phyloP scores from a whole-genome alignment of 2,797 vertebrate genomes.

The Myotis findleyi region DNA sequence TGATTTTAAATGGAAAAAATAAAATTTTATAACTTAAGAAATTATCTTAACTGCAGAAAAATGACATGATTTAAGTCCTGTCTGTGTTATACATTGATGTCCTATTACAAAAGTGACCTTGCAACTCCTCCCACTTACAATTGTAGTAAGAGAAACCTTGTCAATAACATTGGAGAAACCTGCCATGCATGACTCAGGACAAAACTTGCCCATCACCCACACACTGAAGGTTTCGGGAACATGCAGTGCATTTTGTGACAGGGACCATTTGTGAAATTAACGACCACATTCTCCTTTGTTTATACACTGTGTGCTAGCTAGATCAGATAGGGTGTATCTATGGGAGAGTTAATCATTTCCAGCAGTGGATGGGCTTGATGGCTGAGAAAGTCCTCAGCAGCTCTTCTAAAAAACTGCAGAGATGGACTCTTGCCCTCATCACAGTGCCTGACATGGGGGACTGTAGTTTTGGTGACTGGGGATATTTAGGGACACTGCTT shows the following conservation, averaged over 20 bases:
- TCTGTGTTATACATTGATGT: neutral
- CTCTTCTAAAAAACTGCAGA: neutral
- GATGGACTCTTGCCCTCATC: neutral
- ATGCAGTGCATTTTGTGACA: neutral
- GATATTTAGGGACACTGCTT: neutral
- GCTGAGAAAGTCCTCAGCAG: neutral
- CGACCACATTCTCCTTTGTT: neutral
- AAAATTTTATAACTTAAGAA: conserved; percentile 5
- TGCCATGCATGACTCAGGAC: too few species aligned
- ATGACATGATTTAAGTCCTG: neutral
- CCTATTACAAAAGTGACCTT: neutral
- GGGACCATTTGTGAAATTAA: neutral
- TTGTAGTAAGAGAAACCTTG: neutral
- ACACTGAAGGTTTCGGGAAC: neutral
- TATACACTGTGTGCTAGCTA: neutral
- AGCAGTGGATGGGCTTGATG: neutral
- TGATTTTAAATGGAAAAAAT: neutral
- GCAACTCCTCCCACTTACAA: neutral
- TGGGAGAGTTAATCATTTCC: neutral
- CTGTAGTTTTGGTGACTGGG: neutral
- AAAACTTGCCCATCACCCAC: neutral
- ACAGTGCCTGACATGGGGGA: neutral
- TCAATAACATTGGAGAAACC: neutral
- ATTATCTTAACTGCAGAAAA: conserved; percentile 25
- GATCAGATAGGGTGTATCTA: neutral